These are phyloP conservation scores for Philantomba maxwellii DNA, from an alignment of 2,113 vertebrate species.

Conservation along the genomic window DNA sequence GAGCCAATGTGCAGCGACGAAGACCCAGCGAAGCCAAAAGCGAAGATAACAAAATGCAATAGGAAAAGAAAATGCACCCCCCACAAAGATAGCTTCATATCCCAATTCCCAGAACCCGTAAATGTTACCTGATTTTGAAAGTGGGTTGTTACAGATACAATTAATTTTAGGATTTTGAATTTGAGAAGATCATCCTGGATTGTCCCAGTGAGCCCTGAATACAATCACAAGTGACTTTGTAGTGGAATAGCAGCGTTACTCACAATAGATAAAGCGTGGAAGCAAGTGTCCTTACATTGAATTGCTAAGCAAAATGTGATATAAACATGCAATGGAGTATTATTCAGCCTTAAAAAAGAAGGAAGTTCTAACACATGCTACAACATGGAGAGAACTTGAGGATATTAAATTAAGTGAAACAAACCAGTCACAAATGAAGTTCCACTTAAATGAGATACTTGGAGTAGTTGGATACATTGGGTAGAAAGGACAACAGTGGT, in stretches of 20 bases:
- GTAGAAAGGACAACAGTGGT: not conserved
- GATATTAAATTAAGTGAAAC: not conserved
- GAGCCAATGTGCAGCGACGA: accelerated
- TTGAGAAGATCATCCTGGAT: not conserved
- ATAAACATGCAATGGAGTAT: not conserved
- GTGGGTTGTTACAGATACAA: not conserved
- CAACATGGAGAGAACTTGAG: not conserved
- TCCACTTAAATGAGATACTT: not conserved
- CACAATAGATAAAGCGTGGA: not conserved
- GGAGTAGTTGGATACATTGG: not conserved
- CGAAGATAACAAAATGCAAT: not conserved
- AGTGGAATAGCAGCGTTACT: not conserved
- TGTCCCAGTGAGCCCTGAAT: not conserved
- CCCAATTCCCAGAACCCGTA: not conserved
- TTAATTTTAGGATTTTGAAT: not conserved
- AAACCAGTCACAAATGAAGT: not conserved
- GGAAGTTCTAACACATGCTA: not conserved
- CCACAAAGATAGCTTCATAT: not conserved
- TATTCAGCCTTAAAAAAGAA: not conserved
- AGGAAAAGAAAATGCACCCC: not conserved
- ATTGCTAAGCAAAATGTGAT: not conserved
- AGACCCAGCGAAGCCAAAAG: not conserved
- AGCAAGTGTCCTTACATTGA: not conserved
- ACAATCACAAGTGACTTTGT: not conserved
- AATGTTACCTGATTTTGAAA: not conserved